phyloP scores from a whole-genome alignment of 2,888 invertebrate genomes.

The Thymelicus sylvestris region DNA sequence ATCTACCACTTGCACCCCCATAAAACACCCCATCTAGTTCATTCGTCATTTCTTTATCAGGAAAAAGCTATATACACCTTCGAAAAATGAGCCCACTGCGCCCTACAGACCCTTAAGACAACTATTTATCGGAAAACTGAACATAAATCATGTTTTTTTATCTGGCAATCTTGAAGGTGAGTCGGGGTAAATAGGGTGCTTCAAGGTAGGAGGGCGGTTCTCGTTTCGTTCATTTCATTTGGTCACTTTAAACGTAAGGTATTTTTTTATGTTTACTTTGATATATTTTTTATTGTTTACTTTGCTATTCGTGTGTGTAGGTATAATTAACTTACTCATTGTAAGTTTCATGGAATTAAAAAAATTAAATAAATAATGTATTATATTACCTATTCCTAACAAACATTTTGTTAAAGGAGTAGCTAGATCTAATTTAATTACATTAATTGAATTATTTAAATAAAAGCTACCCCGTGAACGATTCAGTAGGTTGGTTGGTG shows the following conservation, averaged over 20 bases:
- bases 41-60: conserved; percentile 79
- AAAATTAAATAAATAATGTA: too few species aligned
- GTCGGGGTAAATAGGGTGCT: conserved; percentile 46
- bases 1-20: conserved; percentile 59
- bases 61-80: conserved; percentile 63
- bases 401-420: too few species aligned
- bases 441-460: too few species aligned
- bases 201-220: conserved; percentile 41
- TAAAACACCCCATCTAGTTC: conserved; percentile 66
- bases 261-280: not conserved
- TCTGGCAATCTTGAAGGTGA: conserved; percentile 72
- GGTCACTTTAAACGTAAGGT: not conserved
- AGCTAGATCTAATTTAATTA: too few species aligned
- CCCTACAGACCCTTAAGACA: conserved; percentile 75
- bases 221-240: conserved; percentile 17
- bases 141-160: conserved; percentile 77
- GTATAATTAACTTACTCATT: too few species aligned
- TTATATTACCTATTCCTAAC: too few species aligned
- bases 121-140: conserved; percentile 76
- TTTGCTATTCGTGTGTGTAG: too few species aligned
- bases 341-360: too few species aligned
- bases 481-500: too few species aligned
- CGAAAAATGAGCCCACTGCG: conserved; percentile 71
- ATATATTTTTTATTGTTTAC: not conserved
- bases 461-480: too few species aligned